These are phyloP conservation scores for Blomia tropicalis DNA, from an alignment of 2,888 invertebrate genomes.

Conservation along the genomic window DNA sequence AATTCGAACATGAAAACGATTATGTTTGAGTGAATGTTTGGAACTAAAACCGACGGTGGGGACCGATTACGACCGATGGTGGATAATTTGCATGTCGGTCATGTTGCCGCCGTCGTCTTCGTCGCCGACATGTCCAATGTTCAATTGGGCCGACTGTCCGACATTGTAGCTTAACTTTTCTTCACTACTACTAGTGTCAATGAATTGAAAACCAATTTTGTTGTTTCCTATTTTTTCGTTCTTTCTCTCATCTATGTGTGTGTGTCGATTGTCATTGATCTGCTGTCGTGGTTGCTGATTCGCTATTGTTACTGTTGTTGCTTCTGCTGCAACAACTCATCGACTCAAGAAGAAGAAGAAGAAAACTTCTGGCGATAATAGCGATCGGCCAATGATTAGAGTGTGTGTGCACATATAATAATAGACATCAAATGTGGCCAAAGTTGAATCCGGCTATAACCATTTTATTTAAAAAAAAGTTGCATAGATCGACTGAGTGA, in stretches of 20 bases:
- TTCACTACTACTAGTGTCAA: constrained; percentile 7
- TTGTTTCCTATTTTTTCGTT: no score
- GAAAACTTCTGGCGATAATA: no score
- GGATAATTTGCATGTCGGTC: constrained; percentile 4
- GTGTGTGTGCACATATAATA: constrained; percentile 14
- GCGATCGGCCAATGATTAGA: constrained; percentile 9
- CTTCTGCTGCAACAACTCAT: background rate
- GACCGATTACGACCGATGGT: background rate
- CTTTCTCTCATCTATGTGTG: no score
- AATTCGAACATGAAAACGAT: no score
- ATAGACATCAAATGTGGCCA: background rate
- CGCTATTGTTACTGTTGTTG: background rate
- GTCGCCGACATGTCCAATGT: no score
- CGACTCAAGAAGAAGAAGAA: background rate
- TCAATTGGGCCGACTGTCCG: background rate
- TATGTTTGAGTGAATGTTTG: no score
- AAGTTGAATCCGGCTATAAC: constrained; percentile 2
- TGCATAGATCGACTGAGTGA: background rate
- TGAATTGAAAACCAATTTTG: constrained; percentile 11
- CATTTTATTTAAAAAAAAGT: no score
- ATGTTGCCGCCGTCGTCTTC: no score
- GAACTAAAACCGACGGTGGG: no score
- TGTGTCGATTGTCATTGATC: constrained; percentile 15
- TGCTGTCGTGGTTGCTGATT: background rate
- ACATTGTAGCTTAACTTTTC: no score